phyloP scores from a whole-genome alignment of 2,797 vertebrate genomes.

The Pangasius sanitwongsei region DNA sequence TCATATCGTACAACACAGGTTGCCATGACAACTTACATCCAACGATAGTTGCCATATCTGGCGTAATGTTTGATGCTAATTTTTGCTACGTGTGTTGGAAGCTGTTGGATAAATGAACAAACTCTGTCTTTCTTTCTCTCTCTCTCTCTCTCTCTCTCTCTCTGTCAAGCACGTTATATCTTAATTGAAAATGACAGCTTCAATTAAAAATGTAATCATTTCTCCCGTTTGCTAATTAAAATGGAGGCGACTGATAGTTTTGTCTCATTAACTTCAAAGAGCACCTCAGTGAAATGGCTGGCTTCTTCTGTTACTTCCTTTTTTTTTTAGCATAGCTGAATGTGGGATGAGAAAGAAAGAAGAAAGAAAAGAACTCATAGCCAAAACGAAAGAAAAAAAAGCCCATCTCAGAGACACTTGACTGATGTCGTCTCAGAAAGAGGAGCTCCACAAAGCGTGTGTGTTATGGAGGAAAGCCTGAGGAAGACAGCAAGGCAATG shows the following conservation, averaged over 20 bases:
- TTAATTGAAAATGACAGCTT: conserved; percentile 84
- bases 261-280: conserved; percentile 84
- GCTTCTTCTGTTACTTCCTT: conserved; percentile 56
- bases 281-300: conserved; percentile 61
- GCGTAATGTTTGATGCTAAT: neutral
- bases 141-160: neutral
- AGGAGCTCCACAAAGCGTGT: conserved; percentile 16
- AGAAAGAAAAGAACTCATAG: neutral
- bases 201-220: conserved; percentile 85
- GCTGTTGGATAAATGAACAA: conserved; percentile 62
- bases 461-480: neutral
- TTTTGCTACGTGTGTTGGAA: neutral
- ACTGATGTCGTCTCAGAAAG: conserved; percentile 15
- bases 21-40: neutral
- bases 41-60: neutral
- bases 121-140: neutral
- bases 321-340: conserved; percentile 46
- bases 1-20: neutral
- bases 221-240: conserved; percentile 81
- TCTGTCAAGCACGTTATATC: conserved; percentile 75
- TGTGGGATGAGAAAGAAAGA: conserved; percentile 49
- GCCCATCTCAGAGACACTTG: conserved; percentile 24
- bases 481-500: neutral
- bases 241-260: conserved; percentile 77
- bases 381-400: neutral